Evolutionary conservation across 2,113 vertebrate genomes (phyloP).

Genomic region (Tachysurus vachellii): DNA sequence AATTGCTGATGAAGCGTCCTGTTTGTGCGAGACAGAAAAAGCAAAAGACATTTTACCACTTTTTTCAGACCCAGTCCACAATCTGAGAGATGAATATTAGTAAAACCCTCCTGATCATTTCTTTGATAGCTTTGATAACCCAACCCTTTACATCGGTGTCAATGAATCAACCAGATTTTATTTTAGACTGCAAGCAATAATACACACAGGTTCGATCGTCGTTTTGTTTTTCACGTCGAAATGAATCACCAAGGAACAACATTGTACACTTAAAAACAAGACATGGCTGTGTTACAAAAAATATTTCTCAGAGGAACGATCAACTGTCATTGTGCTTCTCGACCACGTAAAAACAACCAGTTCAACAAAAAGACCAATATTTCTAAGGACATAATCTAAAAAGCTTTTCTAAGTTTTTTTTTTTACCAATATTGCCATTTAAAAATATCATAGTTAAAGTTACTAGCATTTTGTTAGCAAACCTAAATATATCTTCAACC

Average conservation of each 20-base stretch:
- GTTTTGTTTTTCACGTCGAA: conserved; percentile 4
- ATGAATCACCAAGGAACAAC: conserved; percentile 64
- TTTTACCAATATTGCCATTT: background rate
- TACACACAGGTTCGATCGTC: conserved; percentile 43
- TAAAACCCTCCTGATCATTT: background rate
- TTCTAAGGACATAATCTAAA: background rate
- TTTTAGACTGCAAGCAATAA: conserved; percentile 55
- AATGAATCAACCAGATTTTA: background rate
- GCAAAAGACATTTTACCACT: conserved; percentile 2
- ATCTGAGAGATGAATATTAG: background rate
- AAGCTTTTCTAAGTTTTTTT: background rate
- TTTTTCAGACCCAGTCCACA: background rate
- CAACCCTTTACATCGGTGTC: background rate
- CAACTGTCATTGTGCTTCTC: conserved; percentile 58
- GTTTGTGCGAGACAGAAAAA: conserved; percentile 42
- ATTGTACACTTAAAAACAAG: conserved; percentile 55
- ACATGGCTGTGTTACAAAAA: conserved; percentile 52
- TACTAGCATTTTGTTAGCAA: background rate
- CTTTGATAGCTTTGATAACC: background rate
- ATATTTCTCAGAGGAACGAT: conserved; percentile 59
- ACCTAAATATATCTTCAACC: background rate
- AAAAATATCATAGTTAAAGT: background rate
- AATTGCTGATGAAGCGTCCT: conserved; percentile 99
- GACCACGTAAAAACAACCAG: conserved; percentile 48
- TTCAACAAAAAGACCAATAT: conserved; percentile 31